These are phyloP conservation scores for Murina feae DNA, from an alignment of 2,113 vertebrate species.

Conservation along the genomic window DNA sequence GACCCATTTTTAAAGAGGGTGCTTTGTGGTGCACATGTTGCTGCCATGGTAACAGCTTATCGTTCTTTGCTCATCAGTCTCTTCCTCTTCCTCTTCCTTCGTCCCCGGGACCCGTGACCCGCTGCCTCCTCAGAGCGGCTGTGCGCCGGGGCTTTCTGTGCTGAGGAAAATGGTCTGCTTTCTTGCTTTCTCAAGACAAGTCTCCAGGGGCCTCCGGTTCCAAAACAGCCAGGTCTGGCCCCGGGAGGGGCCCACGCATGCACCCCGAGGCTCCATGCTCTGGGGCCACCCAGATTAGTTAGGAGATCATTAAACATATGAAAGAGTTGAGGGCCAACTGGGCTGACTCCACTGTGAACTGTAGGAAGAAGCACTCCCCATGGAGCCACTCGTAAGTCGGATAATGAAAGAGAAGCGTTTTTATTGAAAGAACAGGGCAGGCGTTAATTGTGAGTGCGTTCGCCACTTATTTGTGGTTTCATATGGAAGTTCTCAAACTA, in stretches of 20 bases:
- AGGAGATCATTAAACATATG: slow-evolving; percentile 28
- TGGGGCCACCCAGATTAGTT: not conserved
- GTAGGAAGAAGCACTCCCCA: not conserved
- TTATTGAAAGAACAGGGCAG: slow-evolving; percentile 7
- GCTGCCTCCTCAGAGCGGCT: fast-evolving
- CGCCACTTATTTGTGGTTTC: not conserved
- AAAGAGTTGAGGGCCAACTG: not conserved
- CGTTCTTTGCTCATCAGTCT: fast-evolving
- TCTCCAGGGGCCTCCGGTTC: not conserved
- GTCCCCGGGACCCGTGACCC: not conserved
- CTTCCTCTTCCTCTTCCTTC: not conserved
- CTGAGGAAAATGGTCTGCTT: not conserved
- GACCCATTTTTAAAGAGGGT: not conserved
- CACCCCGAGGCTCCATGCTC: not conserved
- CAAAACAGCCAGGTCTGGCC: not conserved
- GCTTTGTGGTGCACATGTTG: not conserved
- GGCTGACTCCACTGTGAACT: not conserved
- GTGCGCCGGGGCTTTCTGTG: not conserved
- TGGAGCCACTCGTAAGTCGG: not conserved
- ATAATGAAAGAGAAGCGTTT: slow-evolving; percentile 26
- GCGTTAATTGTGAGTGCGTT: not conserved
- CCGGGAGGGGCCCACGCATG: not conserved
- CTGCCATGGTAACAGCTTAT: not conserved
- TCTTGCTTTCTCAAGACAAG: not conserved
- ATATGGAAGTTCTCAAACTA: not conserved